Percentiles rank a stretch among this genome's conserved stretches.
Evolutionary conservation across 2,797 vertebrate species (phyloP).

Genomic region (Tenualosa thibaudeaui): DNA sequence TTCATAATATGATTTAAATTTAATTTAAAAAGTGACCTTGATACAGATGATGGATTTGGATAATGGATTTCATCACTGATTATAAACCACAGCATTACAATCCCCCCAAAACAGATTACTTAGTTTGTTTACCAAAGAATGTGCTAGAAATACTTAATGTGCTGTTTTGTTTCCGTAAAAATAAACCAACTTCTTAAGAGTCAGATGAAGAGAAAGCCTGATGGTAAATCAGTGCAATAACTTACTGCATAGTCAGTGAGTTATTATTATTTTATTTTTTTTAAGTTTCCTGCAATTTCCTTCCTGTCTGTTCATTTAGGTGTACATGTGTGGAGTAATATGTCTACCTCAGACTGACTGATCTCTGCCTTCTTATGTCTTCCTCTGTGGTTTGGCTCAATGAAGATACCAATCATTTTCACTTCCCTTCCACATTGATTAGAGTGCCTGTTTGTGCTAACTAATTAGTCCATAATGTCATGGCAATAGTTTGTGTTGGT

Average conservation of each 20-base stretch:
- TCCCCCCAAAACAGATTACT: neutral
- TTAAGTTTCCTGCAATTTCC: neutral
- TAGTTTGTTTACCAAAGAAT: neutral
- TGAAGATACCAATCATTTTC: slow-evolving; percentile 26
- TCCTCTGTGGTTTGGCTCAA: slow-evolving; percentile 19
- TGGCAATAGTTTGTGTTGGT: slow-evolving; percentile 17
- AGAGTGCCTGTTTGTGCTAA: slow-evolving; percentile 22
- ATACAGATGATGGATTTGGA: neutral
- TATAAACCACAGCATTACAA: neutral
- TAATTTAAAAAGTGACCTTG: neutral
- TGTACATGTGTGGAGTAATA: neutral
- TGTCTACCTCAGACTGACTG: neutral
- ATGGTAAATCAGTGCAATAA: neutral
- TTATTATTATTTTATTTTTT: neutral
- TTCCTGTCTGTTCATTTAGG: neutral
- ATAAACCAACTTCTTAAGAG: neutral
- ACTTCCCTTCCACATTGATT: slow-evolving; percentile 29
- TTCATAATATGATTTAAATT: neutral
- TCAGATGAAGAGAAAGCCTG: neutral
- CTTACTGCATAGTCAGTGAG: neutral
- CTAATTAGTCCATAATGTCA: neutral
- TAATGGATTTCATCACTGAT: neutral
- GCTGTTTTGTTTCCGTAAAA: neutral
- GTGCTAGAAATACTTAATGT: neutral
- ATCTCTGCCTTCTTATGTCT: slow-evolving; percentile 14